A percentile compares a stretch with the other conserved stretches of the same genome.
Conservation (phyloP, 2,113 vertebrate genomes). For the Jacana jacana region DNA sequence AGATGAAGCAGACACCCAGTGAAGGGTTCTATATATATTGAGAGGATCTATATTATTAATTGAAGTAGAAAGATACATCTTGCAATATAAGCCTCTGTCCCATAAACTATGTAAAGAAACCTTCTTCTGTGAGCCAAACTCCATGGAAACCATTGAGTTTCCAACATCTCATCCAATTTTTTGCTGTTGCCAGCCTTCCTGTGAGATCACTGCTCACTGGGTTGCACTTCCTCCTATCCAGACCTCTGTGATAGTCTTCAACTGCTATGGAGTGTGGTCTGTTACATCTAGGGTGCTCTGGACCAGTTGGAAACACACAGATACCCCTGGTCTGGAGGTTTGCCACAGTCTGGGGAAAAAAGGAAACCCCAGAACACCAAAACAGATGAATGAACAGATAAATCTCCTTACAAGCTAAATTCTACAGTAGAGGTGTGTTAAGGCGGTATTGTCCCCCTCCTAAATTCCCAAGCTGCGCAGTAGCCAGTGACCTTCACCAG, state of each 20-base stretch:
- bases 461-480: background rate
- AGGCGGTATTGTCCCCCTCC: fast-evolving
- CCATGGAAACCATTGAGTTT: background rate
- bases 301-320: background rate
- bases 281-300: background rate
- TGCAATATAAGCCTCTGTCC: background rate
- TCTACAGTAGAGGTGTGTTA: background rate
- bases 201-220: background rate
- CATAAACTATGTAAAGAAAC: background rate
- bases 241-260: background rate
- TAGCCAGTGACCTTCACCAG: background rate
- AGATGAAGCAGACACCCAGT: background rate
- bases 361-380: background rate
- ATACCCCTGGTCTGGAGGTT: background rate
- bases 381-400: background rate
- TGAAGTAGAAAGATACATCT: background rate
- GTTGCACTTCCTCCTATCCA: background rate
- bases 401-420: background rate
- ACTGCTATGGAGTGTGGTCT: background rate
- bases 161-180: background rate
- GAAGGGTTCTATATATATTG: background rate
- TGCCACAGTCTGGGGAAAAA: background rate
- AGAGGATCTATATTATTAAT: background rate
- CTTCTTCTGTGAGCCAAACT: background rate
- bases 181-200: background rate